Evolutionary conservation across 2,888 invertebrate species (phyloP).

Genomic region (Cantharis lateralis): DNA sequence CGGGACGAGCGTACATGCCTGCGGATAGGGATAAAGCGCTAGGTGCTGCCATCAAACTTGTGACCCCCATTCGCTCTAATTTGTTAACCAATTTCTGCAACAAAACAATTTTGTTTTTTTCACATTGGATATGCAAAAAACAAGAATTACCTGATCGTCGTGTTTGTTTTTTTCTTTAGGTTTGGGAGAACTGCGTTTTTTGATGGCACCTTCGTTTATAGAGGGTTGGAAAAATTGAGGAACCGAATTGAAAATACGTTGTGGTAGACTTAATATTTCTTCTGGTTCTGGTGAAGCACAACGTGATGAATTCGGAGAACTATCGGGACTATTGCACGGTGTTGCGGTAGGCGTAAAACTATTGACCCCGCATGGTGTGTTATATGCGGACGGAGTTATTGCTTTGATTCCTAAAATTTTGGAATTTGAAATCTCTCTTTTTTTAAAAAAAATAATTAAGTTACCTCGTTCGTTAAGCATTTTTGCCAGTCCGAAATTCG

Average conservation of each 20-base stretch:
- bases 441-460: not conserved
- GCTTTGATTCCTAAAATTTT: conserved; percentile 64
- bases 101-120: not conserved
- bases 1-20: conserved; percentile 64
- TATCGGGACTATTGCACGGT: conserved; percentile 84
- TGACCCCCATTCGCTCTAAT: conserved; percentile 70
- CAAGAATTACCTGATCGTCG: not conserved
- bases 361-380: conserved; percentile 66
- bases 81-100: conserved; percentile 63
- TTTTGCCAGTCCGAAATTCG: conserved; percentile 73
- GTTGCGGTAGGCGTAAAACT: conserved; percentile 83
- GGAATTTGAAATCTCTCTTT: not conserved
- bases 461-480: conserved; percentile 74
- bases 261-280: conserved; percentile 55
- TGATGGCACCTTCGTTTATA: conserved; percentile 59
- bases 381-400: conserved; percentile 69
- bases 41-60: conserved; percentile 68
- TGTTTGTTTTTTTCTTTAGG: conserved; percentile 50
- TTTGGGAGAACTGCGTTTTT: conserved; percentile 45
- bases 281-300: conserved; percentile 63
- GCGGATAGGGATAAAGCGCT: conserved; percentile 66
- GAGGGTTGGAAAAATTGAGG: conserved; percentile 69
- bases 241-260: conserved; percentile 65
- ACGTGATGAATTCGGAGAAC: conserved; percentile 62
- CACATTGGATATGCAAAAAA: not conserved